Conservation (phyloP, 2,888 invertebrate species). For the Drosophila cracens region DNA sequence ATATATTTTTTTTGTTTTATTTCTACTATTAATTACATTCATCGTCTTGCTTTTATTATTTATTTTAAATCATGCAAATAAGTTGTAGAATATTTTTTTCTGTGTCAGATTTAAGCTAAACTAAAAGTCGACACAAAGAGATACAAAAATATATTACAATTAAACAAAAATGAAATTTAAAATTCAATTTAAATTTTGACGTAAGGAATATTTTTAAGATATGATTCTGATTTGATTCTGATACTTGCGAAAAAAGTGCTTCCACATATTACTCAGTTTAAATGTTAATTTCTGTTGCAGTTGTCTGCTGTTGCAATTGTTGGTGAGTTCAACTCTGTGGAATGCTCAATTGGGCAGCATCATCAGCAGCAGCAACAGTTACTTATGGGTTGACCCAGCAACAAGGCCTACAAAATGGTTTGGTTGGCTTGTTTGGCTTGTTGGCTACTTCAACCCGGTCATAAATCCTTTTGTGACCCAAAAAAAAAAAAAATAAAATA, state of each 20-base stretch:
- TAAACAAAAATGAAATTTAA: too few species aligned
- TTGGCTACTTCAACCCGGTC: slow-evolving; percentile 21
- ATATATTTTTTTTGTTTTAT: background rate
- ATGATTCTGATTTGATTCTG: too few species aligned
- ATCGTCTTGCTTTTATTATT: background rate
- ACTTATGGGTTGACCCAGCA: slow-evolving; percentile 39
- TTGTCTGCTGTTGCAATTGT: slow-evolving; percentile 13
- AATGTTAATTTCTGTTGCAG: background rate
- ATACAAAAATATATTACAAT: too few species aligned
- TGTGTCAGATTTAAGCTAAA: too few species aligned
- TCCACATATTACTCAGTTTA: background rate
- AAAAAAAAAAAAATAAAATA: slow-evolving; percentile 20
- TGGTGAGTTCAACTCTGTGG: slow-evolving; percentile 7
- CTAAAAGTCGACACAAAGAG: too few species aligned
- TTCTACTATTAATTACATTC: background rate
- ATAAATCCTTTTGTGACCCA: slow-evolving; percentile 73
- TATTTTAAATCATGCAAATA: background rate
- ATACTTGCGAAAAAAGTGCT: background rate
- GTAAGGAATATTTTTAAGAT: too few species aligned
- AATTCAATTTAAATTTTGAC: too few species aligned
- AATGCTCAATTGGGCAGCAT: slow-evolving; percentile 38
- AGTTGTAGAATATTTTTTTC: too few species aligned
- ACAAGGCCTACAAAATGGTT: slow-evolving; percentile 30
- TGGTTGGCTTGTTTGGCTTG: slow-evolving; percentile 5
- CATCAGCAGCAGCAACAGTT: slow-evolving; percentile 26